Evolutionary conservation across 2,113 vertebrate genomes (phyloP).

Genomic region (Echinops telfairi): DNA sequence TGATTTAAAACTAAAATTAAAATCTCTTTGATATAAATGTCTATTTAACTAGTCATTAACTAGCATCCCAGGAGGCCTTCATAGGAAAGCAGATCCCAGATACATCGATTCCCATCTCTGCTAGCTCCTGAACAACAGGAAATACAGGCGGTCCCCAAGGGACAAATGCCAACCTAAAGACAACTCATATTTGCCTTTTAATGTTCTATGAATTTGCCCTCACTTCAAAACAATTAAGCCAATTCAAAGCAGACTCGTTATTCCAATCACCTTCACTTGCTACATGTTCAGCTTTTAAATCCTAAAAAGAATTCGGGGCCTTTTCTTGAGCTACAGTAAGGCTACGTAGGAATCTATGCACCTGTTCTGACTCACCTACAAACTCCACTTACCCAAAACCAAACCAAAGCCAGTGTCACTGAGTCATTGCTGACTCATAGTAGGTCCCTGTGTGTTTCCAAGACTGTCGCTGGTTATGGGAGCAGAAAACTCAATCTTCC

Average conservation of each 20-base stretch:
- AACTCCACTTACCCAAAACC: not conserved
- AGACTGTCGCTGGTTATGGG: too few species aligned
- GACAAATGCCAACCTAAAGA: not conserved
- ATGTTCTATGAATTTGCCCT: not conserved
- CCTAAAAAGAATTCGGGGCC: not conserved
- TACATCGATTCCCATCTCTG: not conserved
- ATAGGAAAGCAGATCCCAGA: not conserved
- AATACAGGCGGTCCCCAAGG: slow-evolving; percentile 16
- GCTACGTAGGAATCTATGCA: not conserved
- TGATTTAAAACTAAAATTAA: not conserved
- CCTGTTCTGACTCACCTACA: not conserved
- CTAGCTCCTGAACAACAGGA: not conserved
- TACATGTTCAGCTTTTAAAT: not conserved
- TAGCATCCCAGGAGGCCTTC: slow-evolving; percentile 49
- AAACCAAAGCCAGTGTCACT: too few species aligned
- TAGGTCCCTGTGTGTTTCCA: too few species aligned
- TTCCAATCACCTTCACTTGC: not conserved
- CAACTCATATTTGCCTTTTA: not conserved
- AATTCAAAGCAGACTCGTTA: not conserved
- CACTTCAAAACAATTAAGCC: not conserved
- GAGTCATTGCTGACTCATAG: too few species aligned
- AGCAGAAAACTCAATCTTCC: too few species aligned
- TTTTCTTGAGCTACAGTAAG: not conserved
- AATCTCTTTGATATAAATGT: slow-evolving; percentile 47
- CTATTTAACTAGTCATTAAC: slow-evolving; percentile 65